Evolutionary conservation across 2,797 vertebrate species (phyloP), one percentile per base, ranked within the genome.

Genomic region (Aulostomus chinensis): DNA sequence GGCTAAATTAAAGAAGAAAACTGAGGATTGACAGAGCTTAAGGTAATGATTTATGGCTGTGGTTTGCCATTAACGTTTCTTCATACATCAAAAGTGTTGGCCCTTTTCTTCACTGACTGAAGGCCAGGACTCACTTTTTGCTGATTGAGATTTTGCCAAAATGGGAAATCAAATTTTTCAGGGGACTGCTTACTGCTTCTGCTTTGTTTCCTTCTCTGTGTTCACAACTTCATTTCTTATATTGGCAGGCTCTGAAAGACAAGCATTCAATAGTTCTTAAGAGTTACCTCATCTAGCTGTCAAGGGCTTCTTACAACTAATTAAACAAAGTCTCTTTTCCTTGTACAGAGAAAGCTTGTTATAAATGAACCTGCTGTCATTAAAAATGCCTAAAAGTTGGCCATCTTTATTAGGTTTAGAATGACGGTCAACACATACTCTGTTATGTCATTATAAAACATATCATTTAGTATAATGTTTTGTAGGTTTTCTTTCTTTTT

Each of bases 11-110:
- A 80, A 61, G 60, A 57, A 58, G 49, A 78, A 55, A 76, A 65
- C 52, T 14, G 57, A 17, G 20, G 42, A 42, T 47, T 54, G 50
- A 63, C 68, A 53, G 26, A 43, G 52, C 62, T 73, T 60, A 52
- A 70, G 60, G 74, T 73, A 79, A 81, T 66, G 78, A 84, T 84
- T 68, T 67, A 83, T 52, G 56, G 58, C 58, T 43, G 35, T 40
- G 34, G 57, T 59, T 80, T 78, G 47, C 68, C 69, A 62, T 38
- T 9, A 76, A 74, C 52, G 73, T 62, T 77, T 68, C 67, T 61
- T 76, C 51, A 45, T 75, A 58, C 48, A 65, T 83, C 61, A 61
- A 76, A 68, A 35, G 66, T 67, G 74, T 59, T 45, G 37, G 43
- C 40, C 34, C 22, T 56, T 62, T 52, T 57, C 43, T 54, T 38